phyloP scores from a whole-genome alignment of 1,140 invertebrate species.

The Drosophila sp. region DNA sequence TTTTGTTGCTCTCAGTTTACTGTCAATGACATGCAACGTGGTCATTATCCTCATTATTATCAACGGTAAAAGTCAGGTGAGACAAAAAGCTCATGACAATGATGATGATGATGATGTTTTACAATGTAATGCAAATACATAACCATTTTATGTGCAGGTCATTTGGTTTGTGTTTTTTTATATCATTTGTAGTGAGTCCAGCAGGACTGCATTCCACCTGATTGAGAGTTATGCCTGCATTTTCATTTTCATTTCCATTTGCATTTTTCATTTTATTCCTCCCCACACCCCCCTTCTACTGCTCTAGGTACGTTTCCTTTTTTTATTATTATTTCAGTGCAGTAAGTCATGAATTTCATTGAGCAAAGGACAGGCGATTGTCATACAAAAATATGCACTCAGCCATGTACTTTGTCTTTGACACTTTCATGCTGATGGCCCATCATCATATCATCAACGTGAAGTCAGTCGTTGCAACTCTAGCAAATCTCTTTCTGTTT shows the following conservation, averaged over 20 bases:
- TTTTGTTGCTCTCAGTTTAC: neutral
- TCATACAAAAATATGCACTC: constrained; percentile 25
- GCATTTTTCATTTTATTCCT: constrained; percentile 8
- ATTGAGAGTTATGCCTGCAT: constrained; percentile 4
- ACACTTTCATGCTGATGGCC: constrained; percentile 26
- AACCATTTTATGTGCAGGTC: constrained; percentile 30
- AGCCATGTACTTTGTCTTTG: constrained; percentile 35
- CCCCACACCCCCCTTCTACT: too few relatives aligned
- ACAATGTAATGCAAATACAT: constrained; percentile 33
- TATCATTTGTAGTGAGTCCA: constrained; percentile 6
- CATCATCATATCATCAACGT: constrained; percentile 11
- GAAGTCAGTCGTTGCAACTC: neutral
- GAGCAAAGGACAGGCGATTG: constrained; percentile 29
- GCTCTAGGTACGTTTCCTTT: neutral
- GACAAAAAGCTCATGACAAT: constrained; percentile 10
- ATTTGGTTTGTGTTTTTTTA: constrained; percentile 26
- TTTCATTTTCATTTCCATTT: constrained; percentile 14
- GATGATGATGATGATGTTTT: neutral
- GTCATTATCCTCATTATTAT: constrained; percentile 37
- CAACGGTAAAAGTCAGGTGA: constrained; percentile 2
- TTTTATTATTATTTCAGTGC: constrained; percentile 1
- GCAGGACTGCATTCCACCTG: constrained; percentile 4
- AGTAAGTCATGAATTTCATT: constrained; percentile 46
- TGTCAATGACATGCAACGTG: constrained; percentile 19
- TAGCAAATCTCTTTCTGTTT: neutral